A percentile compares a stretch with the other conserved stretches of the same genome.
phyloP scores from a whole-genome alignment of 2,113 vertebrate genomes.

The Pogonocichla stellata region DNA sequence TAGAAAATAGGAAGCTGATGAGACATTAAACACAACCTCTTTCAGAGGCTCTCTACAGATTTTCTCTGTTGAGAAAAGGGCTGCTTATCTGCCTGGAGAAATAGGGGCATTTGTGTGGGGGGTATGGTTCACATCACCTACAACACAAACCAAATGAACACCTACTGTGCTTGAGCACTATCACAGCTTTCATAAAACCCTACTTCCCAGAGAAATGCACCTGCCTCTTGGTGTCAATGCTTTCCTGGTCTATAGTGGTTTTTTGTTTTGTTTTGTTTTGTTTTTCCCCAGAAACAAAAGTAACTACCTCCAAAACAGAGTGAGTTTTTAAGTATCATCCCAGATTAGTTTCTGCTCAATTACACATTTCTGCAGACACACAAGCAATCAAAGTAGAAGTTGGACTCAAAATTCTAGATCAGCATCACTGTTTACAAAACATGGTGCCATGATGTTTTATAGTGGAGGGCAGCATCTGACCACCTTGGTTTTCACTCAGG shows the following conservation, averaged over 20 bases:
- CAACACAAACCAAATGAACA: neutral
- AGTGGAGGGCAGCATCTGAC: neutral
- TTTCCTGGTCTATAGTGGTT: neutral
- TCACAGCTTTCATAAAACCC: neutral
- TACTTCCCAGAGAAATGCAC: neutral
- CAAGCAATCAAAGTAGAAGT: neutral
- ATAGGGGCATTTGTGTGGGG: neutral
- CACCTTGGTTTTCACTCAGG: neutral
- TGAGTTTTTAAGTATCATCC: neutral
- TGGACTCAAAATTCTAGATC: neutral
- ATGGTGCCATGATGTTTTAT: neutral
- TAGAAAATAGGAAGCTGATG: neutral
- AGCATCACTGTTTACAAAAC: neutral
- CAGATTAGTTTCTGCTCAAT: neutral
- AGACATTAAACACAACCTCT: neutral
- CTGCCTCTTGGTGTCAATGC: neutral
- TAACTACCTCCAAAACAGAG: neutral
- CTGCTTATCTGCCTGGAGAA: neutral
- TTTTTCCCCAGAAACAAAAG: neutral
- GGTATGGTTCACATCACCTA: neutral
- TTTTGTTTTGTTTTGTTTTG: too few species aligned
- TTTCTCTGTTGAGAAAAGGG: neutral
- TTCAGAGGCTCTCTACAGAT: neutral
- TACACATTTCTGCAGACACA: neutral
- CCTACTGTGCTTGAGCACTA: neutral